Percentiles rank a stretch among this genome's conserved stretches.
Evolutionary conservation across 1,140 invertebrate species (phyloP).

Genomic region (Drosophila nannoptera): DNA sequence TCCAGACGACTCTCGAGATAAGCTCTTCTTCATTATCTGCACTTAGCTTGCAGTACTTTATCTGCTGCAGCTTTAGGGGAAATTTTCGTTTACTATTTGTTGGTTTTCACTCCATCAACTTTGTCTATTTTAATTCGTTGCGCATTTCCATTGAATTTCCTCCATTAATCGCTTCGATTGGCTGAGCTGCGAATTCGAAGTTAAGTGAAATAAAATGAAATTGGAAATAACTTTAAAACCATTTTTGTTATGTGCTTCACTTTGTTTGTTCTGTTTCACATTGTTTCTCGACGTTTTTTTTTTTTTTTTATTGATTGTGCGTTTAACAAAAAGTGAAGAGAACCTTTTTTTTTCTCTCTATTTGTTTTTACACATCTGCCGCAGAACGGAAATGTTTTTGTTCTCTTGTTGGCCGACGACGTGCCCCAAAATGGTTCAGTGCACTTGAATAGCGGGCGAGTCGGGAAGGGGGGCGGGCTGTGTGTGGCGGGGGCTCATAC

Average conservation of each 20-base stretch:
- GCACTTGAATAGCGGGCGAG: conserved; percentile 57
- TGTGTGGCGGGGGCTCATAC: not conserved
- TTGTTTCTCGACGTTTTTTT: conserved; percentile 4
- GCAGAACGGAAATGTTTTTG: conserved; percentile 69
- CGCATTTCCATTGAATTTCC: conserved; percentile 18
- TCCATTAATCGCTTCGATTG: conserved; percentile 38
- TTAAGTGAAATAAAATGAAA: conserved; percentile 40
- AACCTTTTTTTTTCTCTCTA: conserved; percentile 36
- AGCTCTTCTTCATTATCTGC: not conserved
- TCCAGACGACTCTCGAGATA: no score
- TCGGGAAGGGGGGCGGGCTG: not conserved
- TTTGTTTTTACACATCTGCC: conserved; percentile 58
- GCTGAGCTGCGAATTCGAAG: conserved; percentile 15
- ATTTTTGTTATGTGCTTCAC: conserved; percentile 9
- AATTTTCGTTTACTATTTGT: not conserved
- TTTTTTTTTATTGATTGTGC: conserved; percentile 23
- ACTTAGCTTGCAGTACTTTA: not conserved
- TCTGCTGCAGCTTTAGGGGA: not conserved
- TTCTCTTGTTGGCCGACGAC: conserved; percentile 45
- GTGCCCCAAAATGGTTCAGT: conserved; percentile 74
- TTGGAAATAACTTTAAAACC: conserved; percentile 42
- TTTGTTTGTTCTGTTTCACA: conserved; percentile 8
- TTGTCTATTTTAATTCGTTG: conserved; percentile 14
- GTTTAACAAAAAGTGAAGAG: conserved; percentile 13
- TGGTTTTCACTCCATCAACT: not conserved